phyloP scores from a whole-genome alignment of 2,888 invertebrate genomes.

The Lasius fuliginosus region DNA sequence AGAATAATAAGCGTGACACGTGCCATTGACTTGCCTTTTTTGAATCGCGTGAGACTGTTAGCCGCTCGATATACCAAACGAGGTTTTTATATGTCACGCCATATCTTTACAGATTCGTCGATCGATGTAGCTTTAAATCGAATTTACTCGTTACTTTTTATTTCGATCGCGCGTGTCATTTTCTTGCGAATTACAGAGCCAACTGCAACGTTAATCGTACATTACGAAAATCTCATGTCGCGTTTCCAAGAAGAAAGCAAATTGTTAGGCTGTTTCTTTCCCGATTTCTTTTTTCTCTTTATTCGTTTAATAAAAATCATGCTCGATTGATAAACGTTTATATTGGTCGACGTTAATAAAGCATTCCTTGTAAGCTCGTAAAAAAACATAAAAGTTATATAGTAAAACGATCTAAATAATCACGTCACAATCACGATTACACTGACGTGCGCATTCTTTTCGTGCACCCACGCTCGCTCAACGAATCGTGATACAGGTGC shows the following conservation, averaged over 20 bases:
- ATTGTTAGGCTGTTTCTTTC: background rate
- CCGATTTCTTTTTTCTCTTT: background rate
- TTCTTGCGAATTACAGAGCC: background rate
- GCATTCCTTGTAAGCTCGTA: background rate
- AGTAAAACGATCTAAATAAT: conserved; percentile 4
- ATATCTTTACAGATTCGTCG: background rate
- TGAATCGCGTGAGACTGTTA: conserved; percentile 8
- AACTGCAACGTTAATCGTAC: background rate
- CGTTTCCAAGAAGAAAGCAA: background rate
- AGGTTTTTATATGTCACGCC: conserved; percentile 21
- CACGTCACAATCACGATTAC: background rate
- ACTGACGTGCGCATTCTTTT: background rate
- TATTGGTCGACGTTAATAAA: background rate
- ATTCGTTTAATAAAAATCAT: background rate
- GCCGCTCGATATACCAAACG: conserved; percentile 1
- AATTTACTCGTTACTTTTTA: conserved; percentile 31
- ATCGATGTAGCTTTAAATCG: conserved; percentile 21
- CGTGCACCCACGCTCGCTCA: conserved; percentile 64
- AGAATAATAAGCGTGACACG: conserved; percentile 25
- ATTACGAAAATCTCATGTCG: background rate
- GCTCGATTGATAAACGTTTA: too few species aligned
- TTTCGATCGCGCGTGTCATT: conserved; percentile 12
- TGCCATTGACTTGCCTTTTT: conserved; percentile 32
- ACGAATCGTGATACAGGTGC: conserved; percentile 68
- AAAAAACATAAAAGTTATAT: background rate